phyloP scores from a whole-genome alignment of 2,888 invertebrate species.

The Andrena bicolor region DNA sequence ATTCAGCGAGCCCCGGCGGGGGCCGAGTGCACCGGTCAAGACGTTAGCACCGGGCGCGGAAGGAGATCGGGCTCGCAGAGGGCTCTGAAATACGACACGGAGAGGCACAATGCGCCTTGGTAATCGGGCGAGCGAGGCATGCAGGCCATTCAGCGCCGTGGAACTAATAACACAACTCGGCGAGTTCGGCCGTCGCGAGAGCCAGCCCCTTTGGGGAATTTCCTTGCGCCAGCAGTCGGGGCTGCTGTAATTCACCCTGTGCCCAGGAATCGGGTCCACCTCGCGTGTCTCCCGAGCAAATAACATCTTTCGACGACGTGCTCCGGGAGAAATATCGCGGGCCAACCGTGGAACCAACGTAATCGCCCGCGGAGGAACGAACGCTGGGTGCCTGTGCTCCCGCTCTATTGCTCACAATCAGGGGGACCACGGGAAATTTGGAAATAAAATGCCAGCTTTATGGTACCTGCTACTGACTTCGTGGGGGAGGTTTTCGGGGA shows the following conservation, averaged over 20 bases:
- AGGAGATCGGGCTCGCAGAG: slow-evolving; percentile 7
- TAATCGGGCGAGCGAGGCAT: slow-evolving; percentile 53
- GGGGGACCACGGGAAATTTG: too few relatives aligned
- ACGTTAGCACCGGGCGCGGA: slow-evolving; percentile 5
- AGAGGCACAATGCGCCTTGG: slow-evolving; percentile 21
- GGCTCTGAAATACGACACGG: slow-evolving; percentile 29
- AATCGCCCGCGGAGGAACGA: not conserved
- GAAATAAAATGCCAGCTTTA: too few relatives aligned
- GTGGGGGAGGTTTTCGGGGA: too few relatives aligned
- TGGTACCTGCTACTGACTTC: too few relatives aligned
- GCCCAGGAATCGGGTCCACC: slow-evolving; percentile 33
- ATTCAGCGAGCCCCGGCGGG: not conserved
- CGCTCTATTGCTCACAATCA: too few relatives aligned
- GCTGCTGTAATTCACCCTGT: slow-evolving; percentile 61
- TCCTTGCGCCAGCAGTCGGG: slow-evolving; percentile 33
- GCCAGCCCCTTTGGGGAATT: slow-evolving; percentile 54
- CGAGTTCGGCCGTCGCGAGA: slow-evolving; percentile 55
- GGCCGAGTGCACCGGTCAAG: not conserved
- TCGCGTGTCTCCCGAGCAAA: slow-evolving; percentile 47
- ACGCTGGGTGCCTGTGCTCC: not conserved
- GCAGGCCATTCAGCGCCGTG: slow-evolving; percentile 55
- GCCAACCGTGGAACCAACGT: not conserved
- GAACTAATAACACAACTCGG: slow-evolving; percentile 68
- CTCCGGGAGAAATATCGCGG: not conserved
- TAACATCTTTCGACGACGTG: slow-evolving; percentile 48